phyloP scores from a whole-genome alignment of 23 tunicate species.

The Trididemnum miniatum region DNA sequence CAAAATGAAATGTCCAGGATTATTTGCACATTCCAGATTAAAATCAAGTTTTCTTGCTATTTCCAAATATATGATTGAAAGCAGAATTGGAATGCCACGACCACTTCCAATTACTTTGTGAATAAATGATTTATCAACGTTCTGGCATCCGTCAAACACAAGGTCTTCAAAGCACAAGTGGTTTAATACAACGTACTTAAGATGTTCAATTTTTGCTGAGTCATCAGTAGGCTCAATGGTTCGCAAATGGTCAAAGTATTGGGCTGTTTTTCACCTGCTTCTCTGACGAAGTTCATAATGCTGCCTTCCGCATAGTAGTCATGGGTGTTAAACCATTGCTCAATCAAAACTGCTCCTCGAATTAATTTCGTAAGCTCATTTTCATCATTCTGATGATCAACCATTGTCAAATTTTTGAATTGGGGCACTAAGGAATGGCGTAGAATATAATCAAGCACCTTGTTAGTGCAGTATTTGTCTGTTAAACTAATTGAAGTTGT shows the following conservation, averaged over 20 bases:
- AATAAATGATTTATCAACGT: constrained; percentile 37
- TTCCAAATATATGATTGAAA: constrained; percentile 32
- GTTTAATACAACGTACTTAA: not conserved
- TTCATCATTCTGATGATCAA: not conserved
- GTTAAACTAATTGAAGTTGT: not conserved
- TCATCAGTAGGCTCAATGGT: not conserved
- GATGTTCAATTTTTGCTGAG: not conserved
- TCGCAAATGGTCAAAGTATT: not conserved
- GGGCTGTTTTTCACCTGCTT: not conserved
- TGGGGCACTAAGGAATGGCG: constrained; percentile 8
- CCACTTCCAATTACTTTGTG: constrained; percentile 28
- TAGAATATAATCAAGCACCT: not conserved
- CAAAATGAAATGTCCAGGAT: constrained; percentile 25
- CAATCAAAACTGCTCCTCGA: constrained; percentile 26
- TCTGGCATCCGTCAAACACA: constrained; percentile 13
- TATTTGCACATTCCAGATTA: constrained; percentile 22
- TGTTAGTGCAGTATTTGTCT: not conserved
- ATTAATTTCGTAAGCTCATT: not conserved
- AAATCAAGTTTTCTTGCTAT: constrained; percentile 32
- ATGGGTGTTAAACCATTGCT: constrained; percentile 22
- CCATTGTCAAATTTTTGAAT: not conserved
- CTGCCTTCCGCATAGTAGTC: not conserved
- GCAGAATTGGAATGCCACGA: constrained; percentile 38
- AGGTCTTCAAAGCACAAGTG: constrained; percentile 13
- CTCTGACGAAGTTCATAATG: not conserved